Evolutionary conservation across 2,113 vertebrate genomes (phyloP).

Genomic region (zebrafish (Danio rerio)): GRCz12tu NC_133195.1:6966001-6966500

Average conservation of each 20-base stretch:
- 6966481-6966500: conserved; percentile 20
- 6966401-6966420: conserved; percentile 57
- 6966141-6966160: conserved; percentile 51
- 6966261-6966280: conserved; percentile 71
- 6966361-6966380: conserved; percentile 8
- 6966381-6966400: conserved; percentile 22
- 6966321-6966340: not conserved
- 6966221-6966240: conserved; percentile 73
- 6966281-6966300: conserved; percentile 49
- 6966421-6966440: conserved; percentile 55
- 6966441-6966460: conserved; percentile 55
- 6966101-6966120: conserved; percentile 29
- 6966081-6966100: conserved; percentile 19
- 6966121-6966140: not conserved
- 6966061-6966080: conserved; percentile 14
- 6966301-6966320: conserved; percentile 32
- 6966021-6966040: not conserved
- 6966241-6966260: conserved; percentile 64
- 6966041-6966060: conserved; percentile 16
- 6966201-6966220: conserved; percentile 71
- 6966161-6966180: conserved; percentile 76
- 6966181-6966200: conserved; percentile 69
- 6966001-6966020: conserved; percentile 30
- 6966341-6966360: conserved; percentile 5
- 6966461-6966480: conserved; percentile 28